Evolutionary conservation across 2,888 invertebrate species (phyloP).

Genomic region (Drosophila yooni): DNA sequence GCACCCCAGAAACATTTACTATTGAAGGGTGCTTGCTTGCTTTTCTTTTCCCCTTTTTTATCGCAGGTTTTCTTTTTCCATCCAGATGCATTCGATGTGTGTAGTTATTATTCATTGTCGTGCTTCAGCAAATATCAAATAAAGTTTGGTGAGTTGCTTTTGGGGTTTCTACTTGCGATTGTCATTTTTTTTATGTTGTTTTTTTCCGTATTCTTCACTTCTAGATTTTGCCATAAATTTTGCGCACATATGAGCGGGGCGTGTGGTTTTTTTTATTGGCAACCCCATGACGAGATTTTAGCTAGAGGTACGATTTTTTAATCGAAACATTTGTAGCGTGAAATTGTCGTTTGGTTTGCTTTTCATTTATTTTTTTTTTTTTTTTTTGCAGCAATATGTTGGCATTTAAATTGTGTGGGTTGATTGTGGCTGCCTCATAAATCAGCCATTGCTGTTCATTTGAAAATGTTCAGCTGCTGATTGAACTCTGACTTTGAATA

Average conservation of each 20-base stretch:
- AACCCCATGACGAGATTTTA: constrained; percentile 54
- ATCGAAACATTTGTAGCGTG: constrained; percentile 80
- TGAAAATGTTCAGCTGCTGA: background rate
- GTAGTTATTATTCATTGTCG: constrained; percentile 79
- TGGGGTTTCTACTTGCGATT: constrained; percentile 35
- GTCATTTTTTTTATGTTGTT: constrained; percentile 15
- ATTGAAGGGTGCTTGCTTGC: constrained; percentile 22
- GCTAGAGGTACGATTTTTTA: constrained; percentile 54
- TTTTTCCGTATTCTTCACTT: constrained; percentile 6
- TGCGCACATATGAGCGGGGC: constrained; percentile 64
- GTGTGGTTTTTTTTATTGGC: constrained; percentile 52
- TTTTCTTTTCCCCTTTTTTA: constrained; percentile 3
- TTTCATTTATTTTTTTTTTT: background rate
- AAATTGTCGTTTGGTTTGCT: constrained; percentile 69
- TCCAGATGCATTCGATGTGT: constrained; percentile 68
- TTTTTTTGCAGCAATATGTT: constrained; percentile 65
- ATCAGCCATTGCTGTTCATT: constrained; percentile 32
- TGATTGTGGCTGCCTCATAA: constrained; percentile 8
- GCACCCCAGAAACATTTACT: constrained; percentile 28
- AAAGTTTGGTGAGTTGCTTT: constrained; percentile 59
- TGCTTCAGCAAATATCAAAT: constrained; percentile 75
- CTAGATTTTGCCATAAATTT: constrained; percentile 39
- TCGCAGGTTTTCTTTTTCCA: constrained; percentile 28
- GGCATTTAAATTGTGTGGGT: constrained; percentile 60
- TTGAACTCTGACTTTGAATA: constrained; percentile 16